Base-by-base conservation (phyloP, 1,140 invertebrate species). In the Neodiprion pinetum region DNA sequence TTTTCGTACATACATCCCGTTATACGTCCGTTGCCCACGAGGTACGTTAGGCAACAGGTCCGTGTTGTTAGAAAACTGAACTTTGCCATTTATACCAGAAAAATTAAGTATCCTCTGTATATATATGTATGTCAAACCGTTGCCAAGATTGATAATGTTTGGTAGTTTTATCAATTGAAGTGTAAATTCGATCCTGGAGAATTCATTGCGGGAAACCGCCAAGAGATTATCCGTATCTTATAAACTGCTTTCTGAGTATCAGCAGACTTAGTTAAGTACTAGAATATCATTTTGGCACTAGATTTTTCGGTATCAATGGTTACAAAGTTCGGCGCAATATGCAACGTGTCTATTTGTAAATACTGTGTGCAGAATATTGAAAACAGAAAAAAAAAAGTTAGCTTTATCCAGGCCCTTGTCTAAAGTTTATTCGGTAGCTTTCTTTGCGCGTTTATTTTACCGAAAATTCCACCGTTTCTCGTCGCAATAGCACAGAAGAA, bases 321-420 rank as follows among this genome's bases (percentile, higher is more conserved):
- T 9, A 61, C 53, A 61, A 61, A 61, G 53, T 61, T 14, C 53
- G 53, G 53, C n/a, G n/a, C 9, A 61, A 61, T 14, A 14, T 17
- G 53, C 53, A 9, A 61, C 78, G 78, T 73, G 77, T 76, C 77
- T 75, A 76, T 76, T 76, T 76, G 75, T 76, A 76, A 48, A 76
- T 76, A 76, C 69, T 76, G 67, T 76, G 72, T 72, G 75, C 53
- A 61, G 53, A 61, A 5, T 14, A 61, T 61, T 74, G 53, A 70
- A 72, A 67, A 67, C 70, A 47, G 7, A 68, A 73, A 71, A 71
- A 67, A 68, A 71, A 17, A 48, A 49, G 14, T 28, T 71, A 71
- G 48, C 21, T 48, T 40, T 21, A 23, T 61, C 7, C 5, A 61
- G 53, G 28, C 28, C 67, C 67, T 21, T 7, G 48, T 40, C 10